Percentiles rank a stretch among this genome's conserved stretches.
Evolutionary conservation across 2,797 vertebrate species (phyloP).

Genomic region (Tarsius wallacei): DNA sequence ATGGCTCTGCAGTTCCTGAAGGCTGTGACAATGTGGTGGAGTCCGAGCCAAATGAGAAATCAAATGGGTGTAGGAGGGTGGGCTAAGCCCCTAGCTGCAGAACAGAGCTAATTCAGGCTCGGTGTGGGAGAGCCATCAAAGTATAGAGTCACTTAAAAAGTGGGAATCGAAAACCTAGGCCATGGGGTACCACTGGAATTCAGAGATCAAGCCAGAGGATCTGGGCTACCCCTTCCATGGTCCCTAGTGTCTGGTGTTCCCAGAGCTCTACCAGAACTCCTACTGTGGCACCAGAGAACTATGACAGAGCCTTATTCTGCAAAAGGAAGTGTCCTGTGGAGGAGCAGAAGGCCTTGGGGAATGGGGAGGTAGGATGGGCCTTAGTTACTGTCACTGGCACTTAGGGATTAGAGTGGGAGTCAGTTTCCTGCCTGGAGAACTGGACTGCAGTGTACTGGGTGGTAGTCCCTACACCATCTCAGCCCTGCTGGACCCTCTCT

Average conservation of each 20-base stretch:
- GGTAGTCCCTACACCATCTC: rapidly evolving
- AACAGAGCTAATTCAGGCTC: neutral
- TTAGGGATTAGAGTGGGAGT: neutral
- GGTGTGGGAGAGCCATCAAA: neutral
- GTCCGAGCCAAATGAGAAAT: neutral
- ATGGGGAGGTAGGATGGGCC: neutral
- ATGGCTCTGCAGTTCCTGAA: neutral
- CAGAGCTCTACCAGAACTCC: neutral
- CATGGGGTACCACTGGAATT: neutral
- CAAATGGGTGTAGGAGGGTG: neutral
- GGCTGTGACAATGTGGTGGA: neutral
- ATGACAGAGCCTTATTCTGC: neutral
- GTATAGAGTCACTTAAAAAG: neutral
- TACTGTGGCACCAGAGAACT: neutral
- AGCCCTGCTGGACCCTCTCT: neutral
- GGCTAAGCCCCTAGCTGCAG: neutral
- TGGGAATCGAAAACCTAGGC: neutral
- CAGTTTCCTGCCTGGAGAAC: neutral
- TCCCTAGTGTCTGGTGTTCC: neutral
- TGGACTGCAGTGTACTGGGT: neutral
- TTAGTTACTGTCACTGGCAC: neutral
- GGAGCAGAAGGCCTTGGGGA: neutral
- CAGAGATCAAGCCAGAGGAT: neutral
- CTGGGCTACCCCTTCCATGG: neutral
- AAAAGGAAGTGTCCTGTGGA: neutral